Evolutionary conservation across 1,140 invertebrate genomes (phyloP).

Genomic region (Brachionus koreanus): DNA sequence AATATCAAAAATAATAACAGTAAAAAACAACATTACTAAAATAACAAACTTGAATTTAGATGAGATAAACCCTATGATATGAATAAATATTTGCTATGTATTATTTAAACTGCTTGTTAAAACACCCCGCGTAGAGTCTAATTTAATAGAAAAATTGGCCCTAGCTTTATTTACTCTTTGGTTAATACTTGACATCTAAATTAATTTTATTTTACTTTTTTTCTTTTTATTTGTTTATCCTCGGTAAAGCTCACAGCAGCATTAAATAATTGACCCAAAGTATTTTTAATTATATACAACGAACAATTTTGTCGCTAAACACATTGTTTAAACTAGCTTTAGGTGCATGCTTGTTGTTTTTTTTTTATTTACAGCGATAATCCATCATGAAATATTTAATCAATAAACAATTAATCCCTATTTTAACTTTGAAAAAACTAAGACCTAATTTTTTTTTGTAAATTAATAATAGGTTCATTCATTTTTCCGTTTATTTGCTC

Average conservation of each 20-base stretch:
- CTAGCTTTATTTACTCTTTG: not conserved
- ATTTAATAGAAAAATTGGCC: constrained; percentile 2
- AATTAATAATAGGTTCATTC: not conserved
- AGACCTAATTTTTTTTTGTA: not conserved
- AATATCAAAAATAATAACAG: not conserved
- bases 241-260: not conserved
- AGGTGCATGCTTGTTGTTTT: constrained; percentile 4
- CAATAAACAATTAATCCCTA: not conserved
- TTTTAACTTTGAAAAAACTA: not conserved
- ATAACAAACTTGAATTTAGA: not conserved
- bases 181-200: constrained; percentile 26
- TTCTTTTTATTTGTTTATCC: not conserved
- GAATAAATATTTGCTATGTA: not conserved
- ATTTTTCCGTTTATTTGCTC: not conserved
- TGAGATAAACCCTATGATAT: constrained; percentile 2
- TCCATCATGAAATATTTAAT: constrained; percentile 1
- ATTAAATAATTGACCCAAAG: constrained; percentile 27
- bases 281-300: constrained; percentile 3
- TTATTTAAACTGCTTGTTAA: not conserved
- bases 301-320: constrained; percentile 1
- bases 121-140: not conserved
- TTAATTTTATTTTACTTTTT: not conserved
- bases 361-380: not conserved
- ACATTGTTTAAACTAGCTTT: not conserved
- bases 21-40: not conserved